phyloP scores from a whole-genome alignment of 2,888 invertebrate species.

The Dicyrtoma fusca region DNA sequence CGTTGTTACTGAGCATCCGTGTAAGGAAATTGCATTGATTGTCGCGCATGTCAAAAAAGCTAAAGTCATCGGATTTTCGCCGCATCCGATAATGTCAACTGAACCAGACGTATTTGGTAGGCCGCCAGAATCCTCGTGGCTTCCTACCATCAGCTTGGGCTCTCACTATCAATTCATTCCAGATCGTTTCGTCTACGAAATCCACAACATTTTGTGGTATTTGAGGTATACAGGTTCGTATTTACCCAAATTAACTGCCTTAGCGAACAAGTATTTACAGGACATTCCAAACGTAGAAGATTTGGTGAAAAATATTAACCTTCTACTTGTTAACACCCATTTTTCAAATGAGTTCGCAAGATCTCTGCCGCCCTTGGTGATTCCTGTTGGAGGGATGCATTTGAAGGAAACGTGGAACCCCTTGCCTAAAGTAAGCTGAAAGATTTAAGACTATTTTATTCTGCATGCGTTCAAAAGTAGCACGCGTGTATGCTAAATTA shows the following conservation, averaged over 20 bases:
- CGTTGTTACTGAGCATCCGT: neutral
- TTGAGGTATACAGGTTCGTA: neutral
- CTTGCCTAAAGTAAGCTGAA: neutral
- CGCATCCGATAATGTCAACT: neutral
- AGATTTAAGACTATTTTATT: too few relatives aligned
- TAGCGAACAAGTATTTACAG: neutral
- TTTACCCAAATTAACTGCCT: neutral
- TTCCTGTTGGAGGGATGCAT: constrained; percentile 7
- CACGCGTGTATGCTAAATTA: too few relatives aligned
- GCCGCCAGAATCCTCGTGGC: neutral
- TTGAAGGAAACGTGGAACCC: neutral
- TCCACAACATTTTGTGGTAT: neutral
- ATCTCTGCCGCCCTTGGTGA: neutral
- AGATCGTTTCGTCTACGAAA: neutral
- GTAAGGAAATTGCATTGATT: neutral
- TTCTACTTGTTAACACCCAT: neutral
- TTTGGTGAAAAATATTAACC: too few relatives aligned
- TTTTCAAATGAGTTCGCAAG: neutral
- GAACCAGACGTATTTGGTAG: neutral
- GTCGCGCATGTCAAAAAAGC: neutral
- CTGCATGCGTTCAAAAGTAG: too few relatives aligned
- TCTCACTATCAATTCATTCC: neutral
- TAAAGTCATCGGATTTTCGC: neutral
- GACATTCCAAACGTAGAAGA: too few relatives aligned
- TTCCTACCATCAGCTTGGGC: neutral